Percentiles rank a stretch among this genome's conserved stretches.
phyloP scores from a whole-genome alignment of 1,140 invertebrate species.

The Vanessa atalanta region DNA sequence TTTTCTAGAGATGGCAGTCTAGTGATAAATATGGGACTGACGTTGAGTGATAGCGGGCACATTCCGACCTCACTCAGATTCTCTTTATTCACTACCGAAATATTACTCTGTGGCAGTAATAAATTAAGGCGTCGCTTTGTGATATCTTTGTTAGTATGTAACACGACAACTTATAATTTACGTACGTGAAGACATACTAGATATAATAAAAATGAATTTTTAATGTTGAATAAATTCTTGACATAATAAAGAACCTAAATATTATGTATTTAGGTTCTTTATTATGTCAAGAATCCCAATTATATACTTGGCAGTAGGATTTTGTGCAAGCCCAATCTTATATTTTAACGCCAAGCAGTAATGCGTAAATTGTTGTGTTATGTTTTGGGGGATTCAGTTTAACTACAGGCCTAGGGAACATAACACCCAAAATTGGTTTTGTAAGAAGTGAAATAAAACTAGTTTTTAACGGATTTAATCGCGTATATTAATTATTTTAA shows the following conservation, averaged over 20 bases:
- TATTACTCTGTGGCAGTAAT: conserved; percentile 46
- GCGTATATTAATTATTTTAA: no score
- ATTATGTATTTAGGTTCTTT: background rate
- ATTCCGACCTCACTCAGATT: conserved; percentile 50
- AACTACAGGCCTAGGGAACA: no score
- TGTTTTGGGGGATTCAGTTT: no score
- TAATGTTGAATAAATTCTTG: background rate
- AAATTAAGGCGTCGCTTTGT: conserved; percentile 30
- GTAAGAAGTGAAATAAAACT: no score
- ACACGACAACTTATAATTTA: conserved; percentile 4
- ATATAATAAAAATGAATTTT: background rate
- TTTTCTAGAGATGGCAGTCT: conserved; percentile 27
- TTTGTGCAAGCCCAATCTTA: no score
- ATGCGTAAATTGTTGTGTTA: no score
- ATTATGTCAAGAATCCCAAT: background rate
- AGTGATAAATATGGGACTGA: conserved; percentile 57
- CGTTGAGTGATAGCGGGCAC: conserved; percentile 53
- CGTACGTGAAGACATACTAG: background rate
- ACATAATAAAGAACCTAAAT: background rate
- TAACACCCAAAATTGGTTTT: no score
- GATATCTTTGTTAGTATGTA: conserved; percentile 17
- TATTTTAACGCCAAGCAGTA: no score
- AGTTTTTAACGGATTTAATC: no score
- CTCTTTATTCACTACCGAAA: conserved; percentile 45
- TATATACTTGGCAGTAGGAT: no score